These are phyloP conservation scores for Apteryx owenii DNA, from an alignment of 2,113 vertebrate species.

Conservation along the genomic window DNA sequence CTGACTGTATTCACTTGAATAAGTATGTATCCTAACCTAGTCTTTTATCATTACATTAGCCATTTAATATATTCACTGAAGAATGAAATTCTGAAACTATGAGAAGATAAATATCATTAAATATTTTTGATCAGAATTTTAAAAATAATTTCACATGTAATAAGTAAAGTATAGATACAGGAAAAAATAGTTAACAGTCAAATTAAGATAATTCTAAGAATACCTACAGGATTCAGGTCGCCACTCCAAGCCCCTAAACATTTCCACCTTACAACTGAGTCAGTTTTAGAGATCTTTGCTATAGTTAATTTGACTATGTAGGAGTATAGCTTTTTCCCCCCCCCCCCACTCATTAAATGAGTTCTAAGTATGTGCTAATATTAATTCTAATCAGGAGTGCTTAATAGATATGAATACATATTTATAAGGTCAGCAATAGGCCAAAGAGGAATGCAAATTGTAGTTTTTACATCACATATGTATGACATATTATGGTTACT, in stretches of 20 bases:
- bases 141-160: too few species aligned
- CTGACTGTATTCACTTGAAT: rapidly evolving
- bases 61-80: neutral
- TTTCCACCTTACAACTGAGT: neutral
- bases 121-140: neutral
- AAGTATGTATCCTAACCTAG: neutral
- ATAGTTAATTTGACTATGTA: neutral
- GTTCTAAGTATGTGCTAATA: too few species aligned
- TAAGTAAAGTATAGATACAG: neutral
- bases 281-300: neutral
- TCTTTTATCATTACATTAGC: neutral
- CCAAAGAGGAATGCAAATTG: too few species aligned
- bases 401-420: too few species aligned
- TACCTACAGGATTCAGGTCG: neutral
- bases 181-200: neutral
- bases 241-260: neutral
- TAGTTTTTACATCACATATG: too few species aligned
- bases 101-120: neutral
- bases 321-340: neutral
- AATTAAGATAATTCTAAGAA: slow-evolving; percentile 11
- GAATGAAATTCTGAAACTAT: neutral
- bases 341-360: too few species aligned
- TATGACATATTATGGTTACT: too few species aligned
- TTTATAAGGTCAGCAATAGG: too few species aligned
- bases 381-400: too few species aligned